Base-by-base conservation (phyloP, 2,888 invertebrate species). In the Itoplectis maculator region DNA sequence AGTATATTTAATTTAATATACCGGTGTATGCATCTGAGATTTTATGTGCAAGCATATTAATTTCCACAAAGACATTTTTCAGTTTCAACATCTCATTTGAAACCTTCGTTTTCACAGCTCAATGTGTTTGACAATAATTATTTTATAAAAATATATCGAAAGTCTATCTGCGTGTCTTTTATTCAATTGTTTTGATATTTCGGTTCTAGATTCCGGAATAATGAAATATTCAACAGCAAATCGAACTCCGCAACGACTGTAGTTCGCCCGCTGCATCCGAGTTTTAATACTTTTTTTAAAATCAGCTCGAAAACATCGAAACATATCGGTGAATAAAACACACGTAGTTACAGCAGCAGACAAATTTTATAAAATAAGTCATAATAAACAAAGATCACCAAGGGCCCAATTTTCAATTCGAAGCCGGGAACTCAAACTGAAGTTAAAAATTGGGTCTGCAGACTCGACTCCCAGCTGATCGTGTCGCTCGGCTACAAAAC, bases 71-170 rank as follows among this genome's bases (percentile, higher is more conserved):
- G 29, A 29, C 29, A 29, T 29, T 29, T 29, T 29, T 29, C 29
- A 29, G 29, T 29, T 3, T 29, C 2, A 29, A 23, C 23, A 54
- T 18, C 74, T 59, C 20, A 13, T 51, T 51, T 42, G 20, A 63
- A 63, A 42, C 13, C 40, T 42, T 42, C 1, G 20, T 65, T 42
- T 20, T 9, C 8, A 18, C 23, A 20, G 23, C 18, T 20, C 20
- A 51, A 20, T 23, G 20, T 54, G 23, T 54, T 20, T 20, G 8
- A 54, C 13, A 56, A 29, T 13, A 13, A 35, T 56, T 56, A 56
- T 35, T 56, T 29, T 35, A 56, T 8, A 56, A 35, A 56, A 56
- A 35, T 56, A 54, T 23, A 54, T 54, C 29, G 11, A 23, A 20
- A 54, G 23, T 11, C 8, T 42, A 8, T 42, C 9, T 20, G 51